Percentiles rank a stretch among this genome's conserved stretches.
Evolutionary conservation across 1,140 invertebrate species (phyloP).

Genomic region (Fopius arisanus): DNA sequence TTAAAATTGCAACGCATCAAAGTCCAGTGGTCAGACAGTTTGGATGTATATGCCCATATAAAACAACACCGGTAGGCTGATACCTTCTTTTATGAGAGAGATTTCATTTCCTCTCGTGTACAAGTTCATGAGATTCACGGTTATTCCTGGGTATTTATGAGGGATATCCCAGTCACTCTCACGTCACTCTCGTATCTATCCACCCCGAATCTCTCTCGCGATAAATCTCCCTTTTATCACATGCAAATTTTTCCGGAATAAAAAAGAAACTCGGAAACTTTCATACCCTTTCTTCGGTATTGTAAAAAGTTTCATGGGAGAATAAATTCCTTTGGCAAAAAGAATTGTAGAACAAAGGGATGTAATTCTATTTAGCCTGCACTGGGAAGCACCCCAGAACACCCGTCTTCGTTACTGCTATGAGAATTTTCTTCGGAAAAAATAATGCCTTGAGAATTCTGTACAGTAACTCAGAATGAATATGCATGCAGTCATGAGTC

Average conservation of each 20-base stretch:
- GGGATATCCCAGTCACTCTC: too few relatives aligned
- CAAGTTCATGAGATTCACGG: neutral
- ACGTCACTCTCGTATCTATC: constrained; percentile 4
- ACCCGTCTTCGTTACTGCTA: neutral
- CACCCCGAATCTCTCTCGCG: neutral
- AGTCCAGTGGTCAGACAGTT: too few relatives aligned
- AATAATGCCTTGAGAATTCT: neutral
- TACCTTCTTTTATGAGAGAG: too few relatives aligned
- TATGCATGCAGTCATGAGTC: neutral
- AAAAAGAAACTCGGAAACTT: neutral
- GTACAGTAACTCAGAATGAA: neutral
- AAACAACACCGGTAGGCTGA: too few relatives aligned
- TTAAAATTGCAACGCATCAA: too few relatives aligned
- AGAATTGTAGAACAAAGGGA: neutral
- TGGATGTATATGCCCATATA: too few relatives aligned
- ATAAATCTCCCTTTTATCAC: neutral
- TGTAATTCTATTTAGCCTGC: neutral
- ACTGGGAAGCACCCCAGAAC: neutral
- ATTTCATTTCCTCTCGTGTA: neutral
- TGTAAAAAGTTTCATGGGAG: neutral
- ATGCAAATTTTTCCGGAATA: neutral
- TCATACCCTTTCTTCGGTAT: neutral
- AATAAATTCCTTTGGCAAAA: neutral
- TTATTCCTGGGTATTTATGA: neutral
- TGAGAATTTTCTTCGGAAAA: neutral